Evolutionary conservation across 2,888 invertebrate species (phyloP).

Genomic region (Xestia c-nigrum): DNA sequence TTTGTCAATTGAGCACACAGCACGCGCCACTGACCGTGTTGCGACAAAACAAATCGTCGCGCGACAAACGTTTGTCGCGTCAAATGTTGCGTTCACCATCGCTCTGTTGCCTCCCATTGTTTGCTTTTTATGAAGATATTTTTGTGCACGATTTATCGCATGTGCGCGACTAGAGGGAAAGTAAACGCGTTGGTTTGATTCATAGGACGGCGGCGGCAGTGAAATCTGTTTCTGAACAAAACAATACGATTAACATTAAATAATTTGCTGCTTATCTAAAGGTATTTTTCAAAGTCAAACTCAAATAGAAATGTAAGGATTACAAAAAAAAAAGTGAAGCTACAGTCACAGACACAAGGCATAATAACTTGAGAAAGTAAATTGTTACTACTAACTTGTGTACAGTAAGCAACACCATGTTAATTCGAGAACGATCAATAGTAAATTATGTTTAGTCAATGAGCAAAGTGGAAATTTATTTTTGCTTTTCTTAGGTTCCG

Average conservation of each 20-base stretch:
- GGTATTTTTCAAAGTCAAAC: no score
- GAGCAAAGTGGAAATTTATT: no score
- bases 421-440: background rate
- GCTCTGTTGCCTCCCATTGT: conserved; percentile 63
- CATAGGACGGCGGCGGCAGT: conserved; percentile 22
- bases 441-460: background rate
- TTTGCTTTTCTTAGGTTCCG: no score
- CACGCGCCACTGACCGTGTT: conserved; percentile 61
- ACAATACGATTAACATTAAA: background rate
- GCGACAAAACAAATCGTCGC: conserved; percentile 59
- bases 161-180: conserved; percentile 41
- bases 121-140: conserved; percentile 62
- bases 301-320: no score
- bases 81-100: conserved; percentile 65
- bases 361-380: no score
- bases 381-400: background rate
- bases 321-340: no score
- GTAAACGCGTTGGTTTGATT: conserved; percentile 49
- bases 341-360: no score
- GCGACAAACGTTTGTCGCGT: conserved; percentile 60
- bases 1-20: conserved; percentile 55
- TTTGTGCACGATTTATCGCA: conserved; percentile 62
- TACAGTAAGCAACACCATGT: background rate
- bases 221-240: conserved; percentile 21
- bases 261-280: background rate